Evolutionary conservation across 2,113 vertebrate species (phyloP), one percentile per base, ranked within the genome.

Genomic region (Phodopus roborovskii): DNA sequence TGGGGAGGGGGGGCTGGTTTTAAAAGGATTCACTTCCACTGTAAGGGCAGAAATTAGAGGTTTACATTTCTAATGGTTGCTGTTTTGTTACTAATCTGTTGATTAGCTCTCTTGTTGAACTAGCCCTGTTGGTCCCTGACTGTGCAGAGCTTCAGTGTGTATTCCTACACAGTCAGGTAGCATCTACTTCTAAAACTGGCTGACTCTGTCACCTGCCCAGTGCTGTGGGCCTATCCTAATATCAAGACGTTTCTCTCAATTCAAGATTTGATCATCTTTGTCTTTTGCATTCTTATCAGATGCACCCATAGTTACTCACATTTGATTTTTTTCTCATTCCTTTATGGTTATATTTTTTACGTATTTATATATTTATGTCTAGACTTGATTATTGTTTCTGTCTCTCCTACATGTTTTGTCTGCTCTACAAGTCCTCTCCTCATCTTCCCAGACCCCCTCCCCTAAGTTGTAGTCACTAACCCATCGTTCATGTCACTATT

Each of bases 1-100:
- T 58, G 2, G 68, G 16, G n/a, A n/a, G n/a, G 13, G 68, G 83
- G 30, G 50, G 26, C 33, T 90, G 53, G 17, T 78, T 94, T 95
- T 90, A 84, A 96, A 95, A 64, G 30, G 5, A 91, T 70, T 95
- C 22, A 22, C 20, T 12, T 88, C 73, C 60, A 86, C 4, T 39
- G 4, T 68, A 24, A 75, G 33, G 48, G 91, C 90, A 30, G 4
- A 33, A 28, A 93, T 64, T 50, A 28, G 48, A 77, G n/a, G 83
- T 45, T 50, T 79, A 13, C 48, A 53, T 94, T 88, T 91, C 62
- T 88, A 39, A 42, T 2, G 53, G 86, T 45, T 39, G 53, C 13
- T 58, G 58, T 83, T 86, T 88, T 92, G 68, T 75, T 48, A 11
- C 26, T 85, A 22, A 66, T 33, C n/a, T 30, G 73, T 45, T 48